Evolutionary conservation across 1,140 invertebrate species (phyloP), one percentile per base, ranked within the genome.

Genomic region (Telenomus remus): DNA sequence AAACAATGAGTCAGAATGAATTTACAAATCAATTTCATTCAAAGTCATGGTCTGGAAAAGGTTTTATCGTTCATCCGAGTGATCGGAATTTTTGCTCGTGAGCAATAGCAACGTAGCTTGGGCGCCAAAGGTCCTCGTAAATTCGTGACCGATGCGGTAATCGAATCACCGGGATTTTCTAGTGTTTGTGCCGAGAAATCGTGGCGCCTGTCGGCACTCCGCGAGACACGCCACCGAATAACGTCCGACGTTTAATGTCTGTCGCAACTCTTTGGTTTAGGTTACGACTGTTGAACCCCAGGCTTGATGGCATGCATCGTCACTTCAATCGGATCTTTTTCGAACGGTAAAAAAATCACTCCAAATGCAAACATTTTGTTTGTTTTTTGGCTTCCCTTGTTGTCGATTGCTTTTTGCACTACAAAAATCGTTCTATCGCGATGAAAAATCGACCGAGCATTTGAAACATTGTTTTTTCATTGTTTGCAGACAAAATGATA

Each of bases 81-180:
- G 76, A 78, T 79, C 76, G 76, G 76, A 71, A 72, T 79, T 71
- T 43, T 39, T 79, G 66, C 61, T 78, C 65, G 65, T 57, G 70
- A 71, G 70, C 70, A 74, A 71, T 78, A 63, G 49, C 39, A 69
- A 68, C 76, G 68, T 75, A 64, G 63, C 39, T 39, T 69, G 56
- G 76, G 61, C 76, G 76, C 66, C 76, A 78, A 78, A 75, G 76
- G 76, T 75, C 66, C 76, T 78, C 76, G 76, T 78, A 78, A 78
- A 78, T 79, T 75, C 70, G 76, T 79, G 76, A 75, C 76, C 71
- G 68, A 79, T 79, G 68, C 71, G 63, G 76, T 79, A 79, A 79
- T 79, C 76, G 76, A 79, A 79, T 79, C 76, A 79, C 66, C 50
- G 54, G 68, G 50, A 75, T 79, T 79, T 69, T 75, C 71, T 74